Percentiles rank a stretch among this genome's conserved stretches.
These are phyloP conservation scores for Salvelinus fontinalis DNA, from an alignment of 2,113 vertebrate species.

Conservation along the genomic window DNA sequence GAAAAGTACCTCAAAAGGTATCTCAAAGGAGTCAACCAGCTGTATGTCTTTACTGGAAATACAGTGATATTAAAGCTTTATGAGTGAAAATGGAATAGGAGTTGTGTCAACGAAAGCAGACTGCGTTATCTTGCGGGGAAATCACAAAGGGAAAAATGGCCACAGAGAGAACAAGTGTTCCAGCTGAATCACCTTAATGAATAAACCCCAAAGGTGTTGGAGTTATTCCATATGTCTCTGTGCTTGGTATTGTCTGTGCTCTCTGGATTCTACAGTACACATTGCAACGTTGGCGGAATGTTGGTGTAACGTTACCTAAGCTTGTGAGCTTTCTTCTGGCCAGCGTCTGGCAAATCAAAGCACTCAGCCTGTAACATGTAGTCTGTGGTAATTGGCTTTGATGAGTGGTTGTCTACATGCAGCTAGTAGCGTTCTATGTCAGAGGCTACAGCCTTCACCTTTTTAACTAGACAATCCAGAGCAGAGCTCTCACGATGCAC, in stretches of 20 bases:
- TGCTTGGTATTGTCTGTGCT: too few relatives aligned
- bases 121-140: slow-evolving; percentile 4
- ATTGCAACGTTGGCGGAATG: too few relatives aligned
- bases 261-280: too few relatives aligned
- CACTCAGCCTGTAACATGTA: too few relatives aligned
- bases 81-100: slow-evolving; percentile 32
- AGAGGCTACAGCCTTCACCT: slow-evolving; percentile 55
- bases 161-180: slow-evolving; percentile 37
- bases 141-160: slow-evolving; percentile 13
- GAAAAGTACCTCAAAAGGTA: slow-evolving; percentile 16
- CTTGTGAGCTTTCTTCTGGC: too few relatives aligned
- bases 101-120: slow-evolving; percentile 2
- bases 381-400: background rate
- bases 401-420: slow-evolving; percentile 28
- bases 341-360: too few relatives aligned
- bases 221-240: background rate
- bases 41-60: slow-evolving; percentile 37
- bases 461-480: slow-evolving; percentile 31
- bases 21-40: slow-evolving; percentile 28
- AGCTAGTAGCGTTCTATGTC: slow-evolving; percentile 13
- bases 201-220: background rate
- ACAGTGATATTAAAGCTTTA: slow-evolving; percentile 24
- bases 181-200: slow-evolving; percentile 24
- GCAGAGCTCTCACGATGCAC: slow-evolving; percentile 41
- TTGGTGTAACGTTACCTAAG: too few relatives aligned